Evolutionary conservation across 2,888 invertebrate genomes (phyloP).

Genomic region (Mythimna ferrago): DNA sequence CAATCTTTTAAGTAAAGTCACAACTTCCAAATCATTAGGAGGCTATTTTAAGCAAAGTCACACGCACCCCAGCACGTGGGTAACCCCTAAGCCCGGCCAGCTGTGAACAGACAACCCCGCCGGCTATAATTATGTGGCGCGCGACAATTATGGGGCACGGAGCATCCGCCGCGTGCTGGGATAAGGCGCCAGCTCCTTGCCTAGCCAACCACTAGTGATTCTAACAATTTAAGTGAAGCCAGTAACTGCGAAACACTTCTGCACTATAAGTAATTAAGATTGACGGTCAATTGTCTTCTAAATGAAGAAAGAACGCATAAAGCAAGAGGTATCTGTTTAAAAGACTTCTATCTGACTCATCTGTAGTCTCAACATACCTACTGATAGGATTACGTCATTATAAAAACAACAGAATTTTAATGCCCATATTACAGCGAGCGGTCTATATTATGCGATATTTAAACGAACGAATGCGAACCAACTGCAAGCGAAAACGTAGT

Average conservation of each 20-base stretch:
- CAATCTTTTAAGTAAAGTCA: neutral
- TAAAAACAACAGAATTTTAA: slow-evolving; percentile 28
- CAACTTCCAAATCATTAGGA: slow-evolving; percentile 12
- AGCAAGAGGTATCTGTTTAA: neutral
- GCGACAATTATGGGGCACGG: slow-evolving; percentile 16
- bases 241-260: neutral
- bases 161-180: neutral
- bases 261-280: slow-evolving; percentile 6
- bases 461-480: no score
- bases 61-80: slow-evolving; percentile 16
- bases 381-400: slow-evolving; percentile 37
- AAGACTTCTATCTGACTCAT: slow-evolving; percentile 10
- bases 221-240: neutral
- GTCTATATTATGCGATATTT: slow-evolving; percentile 6
- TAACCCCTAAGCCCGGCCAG: slow-evolving; percentile 16
- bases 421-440: slow-evolving; percentile 8
- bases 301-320: neutral
- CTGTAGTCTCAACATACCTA: neutral
- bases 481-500: slow-evolving; percentile 1
- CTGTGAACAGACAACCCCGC: slow-evolving; percentile 20
- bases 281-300: neutral
- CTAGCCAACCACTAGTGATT: neutral
- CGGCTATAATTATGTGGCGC: slow-evolving; percentile 9
- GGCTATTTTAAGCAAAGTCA: slow-evolving; percentile 29
- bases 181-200: neutral